Conservation (phyloP, 1,140 invertebrate species). For the Zophobas atratus region DNA sequence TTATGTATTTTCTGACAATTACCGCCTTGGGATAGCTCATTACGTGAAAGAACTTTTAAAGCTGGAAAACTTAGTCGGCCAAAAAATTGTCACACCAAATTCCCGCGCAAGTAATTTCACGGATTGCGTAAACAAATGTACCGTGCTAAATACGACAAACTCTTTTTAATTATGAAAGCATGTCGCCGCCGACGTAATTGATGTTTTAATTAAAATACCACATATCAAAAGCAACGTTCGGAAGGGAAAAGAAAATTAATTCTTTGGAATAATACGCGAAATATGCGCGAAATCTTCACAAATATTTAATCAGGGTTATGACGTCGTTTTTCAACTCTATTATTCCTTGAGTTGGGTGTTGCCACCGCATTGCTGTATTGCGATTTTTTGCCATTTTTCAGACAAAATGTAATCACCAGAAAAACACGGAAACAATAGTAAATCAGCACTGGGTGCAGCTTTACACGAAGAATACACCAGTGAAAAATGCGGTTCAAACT, state of each 20-base stretch:
- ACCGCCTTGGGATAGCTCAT: constrained; percentile 52
- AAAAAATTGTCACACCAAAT: constrained; percentile 40
- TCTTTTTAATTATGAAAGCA: constrained; percentile 37
- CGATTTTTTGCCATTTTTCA: no score
- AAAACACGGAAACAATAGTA: no score
- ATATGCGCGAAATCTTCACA: not conserved
- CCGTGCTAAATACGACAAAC: constrained; percentile 14
- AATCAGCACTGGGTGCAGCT: no score
- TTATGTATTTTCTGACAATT: constrained; percentile 55
- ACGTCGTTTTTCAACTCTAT: no score
- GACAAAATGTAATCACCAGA: no score
- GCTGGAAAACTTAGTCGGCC: constrained; percentile 24
- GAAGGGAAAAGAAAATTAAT: not conserved
- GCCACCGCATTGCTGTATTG: no score
- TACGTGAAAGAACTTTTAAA: constrained; percentile 44
- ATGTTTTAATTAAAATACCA: constrained; percentile 26
- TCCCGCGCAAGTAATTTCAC: constrained; percentile 23
- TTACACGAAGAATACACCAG: no score
- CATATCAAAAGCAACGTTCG: not conserved
- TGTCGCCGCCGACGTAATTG: constrained; percentile 1
- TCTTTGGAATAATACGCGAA: not conserved
- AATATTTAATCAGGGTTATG: no score
- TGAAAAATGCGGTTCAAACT: no score
- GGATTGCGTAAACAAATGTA: constrained; percentile 28
- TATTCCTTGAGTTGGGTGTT: no score